Evolutionary conservation across 2,113 vertebrate species (phyloP).

Genomic region (Corvus moneduloides): DNA sequence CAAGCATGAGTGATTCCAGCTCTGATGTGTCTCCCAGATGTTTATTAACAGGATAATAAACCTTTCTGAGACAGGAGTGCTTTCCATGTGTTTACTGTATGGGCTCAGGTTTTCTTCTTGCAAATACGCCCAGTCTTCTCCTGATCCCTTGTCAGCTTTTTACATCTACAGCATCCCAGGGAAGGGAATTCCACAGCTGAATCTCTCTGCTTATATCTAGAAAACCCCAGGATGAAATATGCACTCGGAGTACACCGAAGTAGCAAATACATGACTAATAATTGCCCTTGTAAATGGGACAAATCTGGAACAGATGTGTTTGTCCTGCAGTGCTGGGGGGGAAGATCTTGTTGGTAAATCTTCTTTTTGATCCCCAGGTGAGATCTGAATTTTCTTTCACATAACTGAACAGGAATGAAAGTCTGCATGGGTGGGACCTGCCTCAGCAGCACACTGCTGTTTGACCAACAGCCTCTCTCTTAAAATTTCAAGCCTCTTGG

Average conservation of each 20-base stretch:
- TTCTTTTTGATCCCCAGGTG: background rate
- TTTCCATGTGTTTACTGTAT: background rate
- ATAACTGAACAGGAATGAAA: background rate
- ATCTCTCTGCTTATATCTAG: background rate
- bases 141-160: background rate
- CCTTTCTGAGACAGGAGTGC: background rate
- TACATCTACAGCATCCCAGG: background rate
- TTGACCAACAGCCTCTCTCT: background rate
- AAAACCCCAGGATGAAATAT: background rate
- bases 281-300: background rate
- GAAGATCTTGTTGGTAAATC: background rate
- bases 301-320: background rate
- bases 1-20: background rate
- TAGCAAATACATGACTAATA: background rate
- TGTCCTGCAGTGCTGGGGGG: too few species aligned
- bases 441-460: background rate
- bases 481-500: background rate
- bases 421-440: background rate
- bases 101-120: background rate
- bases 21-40: rapidly evolving
- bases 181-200: background rate
- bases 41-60: background rate
- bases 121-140: background rate
- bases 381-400: background rate
- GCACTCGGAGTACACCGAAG: rapidly evolving